These are phyloP conservation scores for Seriola rivoliana DNA, from an alignment of 2,113 vertebrate species.

Conservation along the genomic window DNA sequence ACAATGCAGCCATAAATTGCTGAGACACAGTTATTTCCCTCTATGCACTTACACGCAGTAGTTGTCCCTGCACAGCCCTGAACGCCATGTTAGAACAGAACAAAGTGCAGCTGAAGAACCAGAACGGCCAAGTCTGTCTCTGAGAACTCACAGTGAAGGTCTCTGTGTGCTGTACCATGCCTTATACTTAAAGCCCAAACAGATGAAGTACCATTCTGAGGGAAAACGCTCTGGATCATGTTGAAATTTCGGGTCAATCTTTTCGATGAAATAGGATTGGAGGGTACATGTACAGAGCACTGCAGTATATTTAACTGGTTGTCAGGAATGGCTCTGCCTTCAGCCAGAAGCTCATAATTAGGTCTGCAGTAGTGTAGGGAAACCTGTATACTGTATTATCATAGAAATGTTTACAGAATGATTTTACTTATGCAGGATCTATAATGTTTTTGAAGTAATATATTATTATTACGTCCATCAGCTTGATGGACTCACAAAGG, in stretches of 20 bases:
- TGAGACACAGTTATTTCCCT: conserved; percentile 61
- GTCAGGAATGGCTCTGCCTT: conserved; percentile 35
- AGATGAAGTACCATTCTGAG: conserved; percentile 3
- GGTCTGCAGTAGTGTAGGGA: conserved; percentile 23
- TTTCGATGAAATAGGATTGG: conserved; percentile 19
- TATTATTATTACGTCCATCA: neutral
- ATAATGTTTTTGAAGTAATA: too few species aligned
- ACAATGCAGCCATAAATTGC: conserved; percentile 65
- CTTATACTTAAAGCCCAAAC: conserved; percentile 39
- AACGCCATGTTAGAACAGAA: conserved; percentile 47
- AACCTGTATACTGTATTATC: conserved; percentile 22
- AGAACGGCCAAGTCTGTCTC: neutral
- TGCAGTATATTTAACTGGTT: conserved; percentile 30
- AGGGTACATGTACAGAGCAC: conserved; percentile 8
- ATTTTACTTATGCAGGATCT: conserved; percentile 5
- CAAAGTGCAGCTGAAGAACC: conserved; percentile 30
- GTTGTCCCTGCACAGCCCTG: conserved; percentile 40
- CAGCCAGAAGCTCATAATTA: conserved; percentile 41
- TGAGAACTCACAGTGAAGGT: conserved; percentile 5
- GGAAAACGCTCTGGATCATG: conserved; percentile 41
- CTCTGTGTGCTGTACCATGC: conserved; percentile 2
- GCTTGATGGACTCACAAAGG: neutral
- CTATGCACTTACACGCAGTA: conserved; percentile 53
- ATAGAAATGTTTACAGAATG: conserved; percentile 32
- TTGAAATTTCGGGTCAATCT: conserved; percentile 49